Percentiles rank a stretch among this genome's conserved stretches.
These are phyloP conservation scores for Cyprinus carpio DNA, from an alignment of 2,113 vertebrate genomes.

Conservation along the genomic window DNA sequence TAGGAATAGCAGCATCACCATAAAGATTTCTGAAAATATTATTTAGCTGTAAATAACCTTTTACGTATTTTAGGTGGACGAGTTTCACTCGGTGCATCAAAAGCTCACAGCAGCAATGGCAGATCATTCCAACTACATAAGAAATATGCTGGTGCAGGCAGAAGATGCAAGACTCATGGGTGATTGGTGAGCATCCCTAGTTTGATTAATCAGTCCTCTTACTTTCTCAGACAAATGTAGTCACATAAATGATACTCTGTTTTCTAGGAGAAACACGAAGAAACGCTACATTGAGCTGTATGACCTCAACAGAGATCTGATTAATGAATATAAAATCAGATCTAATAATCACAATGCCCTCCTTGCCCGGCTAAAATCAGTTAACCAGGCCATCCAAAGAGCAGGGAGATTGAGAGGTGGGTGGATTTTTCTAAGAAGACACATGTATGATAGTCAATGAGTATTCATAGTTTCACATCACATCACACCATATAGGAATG, in stretches of 20 bases:
- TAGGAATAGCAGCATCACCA: conserved; percentile 48
- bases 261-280: conserved; percentile 86
- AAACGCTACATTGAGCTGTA: conserved; percentile 89
- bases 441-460: too few relatives aligned
- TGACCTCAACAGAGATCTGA: conserved; percentile 91
- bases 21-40: background rate
- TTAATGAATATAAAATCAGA: conserved; percentile 93
- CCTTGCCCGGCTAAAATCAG: conserved; percentile 85
- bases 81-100: conserved; percentile 90
- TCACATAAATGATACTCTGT: background rate
- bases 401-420: conserved; percentile 87
- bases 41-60: background rate
- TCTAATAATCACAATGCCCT: conserved; percentile 94
- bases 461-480: background rate
- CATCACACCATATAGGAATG: background rate
- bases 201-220: background rate
- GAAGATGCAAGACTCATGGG: conserved; percentile 93
- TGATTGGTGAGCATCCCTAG: conserved; percentile 84
- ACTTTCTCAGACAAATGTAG: too few relatives aligned
- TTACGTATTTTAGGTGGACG: conserved; percentile 82
- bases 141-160: conserved; percentile 90
- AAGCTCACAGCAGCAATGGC: conserved; percentile 94
- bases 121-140: conserved; percentile 90
- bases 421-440: conserved; percentile 38
- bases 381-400: conserved; percentile 95